Evolutionary conservation across 2,113 vertebrate genomes (phyloP).

Genomic region (Salminus brasiliensis): DNA sequence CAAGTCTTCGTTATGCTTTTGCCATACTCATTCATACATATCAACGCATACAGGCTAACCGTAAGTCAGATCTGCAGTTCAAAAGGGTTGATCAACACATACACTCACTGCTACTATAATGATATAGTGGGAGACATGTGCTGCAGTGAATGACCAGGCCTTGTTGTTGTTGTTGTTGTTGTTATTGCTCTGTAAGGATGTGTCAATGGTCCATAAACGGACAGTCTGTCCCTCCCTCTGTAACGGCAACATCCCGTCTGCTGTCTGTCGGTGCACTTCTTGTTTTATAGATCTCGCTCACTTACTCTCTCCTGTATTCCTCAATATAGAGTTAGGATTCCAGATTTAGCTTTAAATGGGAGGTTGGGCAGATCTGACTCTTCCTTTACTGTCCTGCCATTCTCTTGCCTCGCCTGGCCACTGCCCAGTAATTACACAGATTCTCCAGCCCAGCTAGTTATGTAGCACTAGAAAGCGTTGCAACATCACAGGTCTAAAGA

Average conservation of each 20-base stretch:
- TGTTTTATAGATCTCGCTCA: background rate
- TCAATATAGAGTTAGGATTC: background rate
- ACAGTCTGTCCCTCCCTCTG: background rate
- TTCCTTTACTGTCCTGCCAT: background rate
- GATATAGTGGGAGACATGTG: background rate
- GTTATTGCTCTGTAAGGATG: background rate
- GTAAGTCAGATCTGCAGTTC: constrained; percentile 29
- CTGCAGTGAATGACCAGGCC: background rate
- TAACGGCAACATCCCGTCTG: constrained; percentile 12
- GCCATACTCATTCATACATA: too few relatives aligned
- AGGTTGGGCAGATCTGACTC: background rate
- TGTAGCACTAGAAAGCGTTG: background rate
- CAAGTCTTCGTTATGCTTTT: background rate
- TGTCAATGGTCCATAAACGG: background rate
- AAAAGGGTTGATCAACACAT: background rate
- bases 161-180: too few relatives aligned
- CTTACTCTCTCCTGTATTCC: background rate
- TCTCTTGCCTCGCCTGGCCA: background rate
- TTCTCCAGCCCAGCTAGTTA: background rate
- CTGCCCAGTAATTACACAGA: constrained; percentile 8
- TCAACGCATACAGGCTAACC: background rate
- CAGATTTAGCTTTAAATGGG: background rate
- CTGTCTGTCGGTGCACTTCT: background rate
- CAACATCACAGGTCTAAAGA: background rate
- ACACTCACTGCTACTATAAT: constrained; percentile 36